Percentiles rank a stretch among this genome's conserved stretches.
These are phyloP conservation scores for Harpagoxenus sublaevis DNA, from an alignment of 2,888 invertebrate genomes.

Conservation along the genomic window DNA sequence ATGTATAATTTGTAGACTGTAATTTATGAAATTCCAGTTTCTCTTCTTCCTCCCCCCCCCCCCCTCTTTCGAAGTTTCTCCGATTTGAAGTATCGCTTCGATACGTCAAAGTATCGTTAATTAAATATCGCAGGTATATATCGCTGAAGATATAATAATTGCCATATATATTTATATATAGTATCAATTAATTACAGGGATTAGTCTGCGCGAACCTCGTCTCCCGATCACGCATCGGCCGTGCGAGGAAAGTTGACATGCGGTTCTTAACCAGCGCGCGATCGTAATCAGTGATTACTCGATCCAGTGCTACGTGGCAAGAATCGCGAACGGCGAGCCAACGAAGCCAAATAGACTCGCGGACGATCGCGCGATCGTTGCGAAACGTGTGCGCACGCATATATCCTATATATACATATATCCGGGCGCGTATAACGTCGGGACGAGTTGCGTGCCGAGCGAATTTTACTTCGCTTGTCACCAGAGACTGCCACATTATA, in stretches of 20 bases:
- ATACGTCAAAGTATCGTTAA: neutral
- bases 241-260: slow-evolving; percentile 26
- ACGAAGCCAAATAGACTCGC: slow-evolving; percentile 33
- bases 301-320: slow-evolving; percentile 40
- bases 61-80: slow-evolving; percentile 13
- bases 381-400: slow-evolving; percentile 54
- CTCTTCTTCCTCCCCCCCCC: neutral
- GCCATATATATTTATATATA: slow-evolving; percentile 37
- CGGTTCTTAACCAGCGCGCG: slow-evolving; percentile 39
- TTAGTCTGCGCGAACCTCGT: neutral
- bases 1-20: neutral
- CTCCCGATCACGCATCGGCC: slow-evolving; percentile 20
- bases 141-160: neutral
- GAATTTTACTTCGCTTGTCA: slow-evolving; percentile 47
- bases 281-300: slow-evolving; percentile 49
- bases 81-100: neutral
- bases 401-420: slow-evolving; percentile 47
- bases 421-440: neutral
- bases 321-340: slow-evolving; percentile 31
- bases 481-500: slow-evolving; percentile 28
- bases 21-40: slow-evolving; percentile 4
- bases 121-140: neutral
- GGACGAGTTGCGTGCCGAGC: slow-evolving; percentile 23
- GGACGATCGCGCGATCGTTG: slow-evolving; percentile 39
- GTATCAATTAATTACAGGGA: slow-evolving; percentile 29